Evolutionary conservation across 2,888 invertebrate species (phyloP), one percentile per base, ranked within the genome.

Genomic region (Drosophila colorata): DNA sequence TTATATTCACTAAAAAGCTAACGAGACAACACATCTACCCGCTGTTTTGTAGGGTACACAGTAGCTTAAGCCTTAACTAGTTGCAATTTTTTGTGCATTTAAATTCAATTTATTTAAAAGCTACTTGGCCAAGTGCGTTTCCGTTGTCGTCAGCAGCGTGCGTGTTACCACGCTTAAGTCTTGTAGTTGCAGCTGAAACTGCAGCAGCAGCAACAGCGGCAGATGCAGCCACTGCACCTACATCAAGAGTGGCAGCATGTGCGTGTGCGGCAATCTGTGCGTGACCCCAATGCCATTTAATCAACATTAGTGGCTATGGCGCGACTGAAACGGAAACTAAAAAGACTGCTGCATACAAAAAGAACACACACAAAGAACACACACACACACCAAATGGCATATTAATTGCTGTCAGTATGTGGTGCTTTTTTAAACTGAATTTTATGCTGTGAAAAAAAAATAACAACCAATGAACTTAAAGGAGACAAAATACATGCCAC

Each of bases 241-340:
- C 67, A 58, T 49, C 28, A 37, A 31, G 35, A 56, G 51, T 31
- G 20, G 31, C 41, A 56, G 38, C 47, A 48, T 48, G 51, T 68
- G 58, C 57, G 58, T 46, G 55, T 68, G 58, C 57, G 55, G 38
- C 18, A 48, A 40, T 65, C 40, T 69, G 70, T 64, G 76, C 72
- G 74, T 83, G 73, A 68, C 73, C 74, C 68, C 61, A 61, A 38
- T 58, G 69, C 81, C 80, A 88, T 85, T 88, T 85, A 85, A 85
- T 88, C 89, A 87, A 87, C 87, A 88, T 85, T 85, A 85, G 87
- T 78, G 85, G 52, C 65, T 52, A 37, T 56, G 57, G 44, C 37
- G 48, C 46, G 44, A 64, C 51, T 53, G 47, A 16, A 69, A 67
- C 37, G 44, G 37, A 35, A 48, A 58, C 76, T 56, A 31, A 33